Base-by-base conservation (phyloP, 1,140 invertebrate species). In the Manduca sexta region DNA sequence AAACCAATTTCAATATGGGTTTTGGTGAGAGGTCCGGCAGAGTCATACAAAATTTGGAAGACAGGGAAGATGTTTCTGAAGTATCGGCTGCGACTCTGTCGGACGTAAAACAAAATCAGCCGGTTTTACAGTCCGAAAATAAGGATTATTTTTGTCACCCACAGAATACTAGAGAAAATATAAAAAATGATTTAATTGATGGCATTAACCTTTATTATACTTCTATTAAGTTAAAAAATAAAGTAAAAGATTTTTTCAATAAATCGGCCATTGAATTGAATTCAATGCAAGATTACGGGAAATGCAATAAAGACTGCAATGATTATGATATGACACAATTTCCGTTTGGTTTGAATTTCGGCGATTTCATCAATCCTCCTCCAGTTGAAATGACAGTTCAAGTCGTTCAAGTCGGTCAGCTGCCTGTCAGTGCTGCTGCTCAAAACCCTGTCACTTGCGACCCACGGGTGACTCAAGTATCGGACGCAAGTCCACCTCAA, bases 21-120 rank as follows among this genome's bases (percentile, higher is more conserved):
- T 87, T 87, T 87, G 84, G 84, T 86, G 83, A 86, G 74, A 58
- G 74, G 84, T 87, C 86, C 86, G 86, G 64, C 86, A 87, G 86
- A 85, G 84, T 84, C 75, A 76, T 78, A 65, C 68, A 74, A 78
- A 72, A 76, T 82, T 78, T 69, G 56, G 70, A 71, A 70, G 64
- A 69, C 54, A 58, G 61, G 73, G 64, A 62, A 70, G 68, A 67
- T 62, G 55, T 61, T 67, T 69, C 64, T 71, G 79, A 83, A 72
- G 58, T 76, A 75, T 79, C 82, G 82, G 83, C 83, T 85, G 86
- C 78, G 77, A 79, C 79, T 84, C 83, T 87, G 86, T 84, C 86
- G 86, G 86, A 86, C 86, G 79, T 84, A 80, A 83, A 85, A 69
- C 78, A 74, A 64, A 59, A 57, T 74, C 83, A 86, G 84, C 86